Evolutionary conservation across 2,797 vertebrate genomes (phyloP).

Genomic region (Adrianichthys oophorus): DNA sequence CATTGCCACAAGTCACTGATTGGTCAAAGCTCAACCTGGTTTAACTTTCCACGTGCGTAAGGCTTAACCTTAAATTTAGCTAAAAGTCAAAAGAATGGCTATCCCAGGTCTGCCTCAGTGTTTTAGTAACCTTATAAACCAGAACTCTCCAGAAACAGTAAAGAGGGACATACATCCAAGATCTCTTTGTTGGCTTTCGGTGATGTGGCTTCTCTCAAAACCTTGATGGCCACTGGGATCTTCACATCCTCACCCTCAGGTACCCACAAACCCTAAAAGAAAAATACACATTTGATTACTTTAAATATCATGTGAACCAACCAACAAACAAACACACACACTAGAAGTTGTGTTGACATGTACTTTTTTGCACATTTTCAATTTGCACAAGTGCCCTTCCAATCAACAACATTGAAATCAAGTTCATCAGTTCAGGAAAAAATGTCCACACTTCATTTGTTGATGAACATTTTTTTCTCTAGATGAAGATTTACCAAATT

Average conservation of each 20-base stretch:
- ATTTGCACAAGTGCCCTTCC: constrained; percentile 8
- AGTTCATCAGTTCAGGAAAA: constrained; percentile 8
- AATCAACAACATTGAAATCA: constrained; percentile 10
- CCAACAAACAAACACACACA: constrained; percentile 8
- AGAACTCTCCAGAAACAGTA: constrained; percentile 6
- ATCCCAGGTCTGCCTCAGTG: constrained; percentile 19
- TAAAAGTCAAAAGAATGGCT: constrained; percentile 7
- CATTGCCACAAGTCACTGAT: too few species aligned
- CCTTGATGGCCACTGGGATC: constrained; percentile 98
- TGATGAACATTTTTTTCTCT: constrained; percentile 8
- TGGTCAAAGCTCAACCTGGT: too few species aligned
- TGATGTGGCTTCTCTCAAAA: constrained; percentile 93
- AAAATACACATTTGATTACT: constrained; percentile 29
- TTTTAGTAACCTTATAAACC: constrained; percentile 4
- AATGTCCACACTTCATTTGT: constrained; percentile 15
- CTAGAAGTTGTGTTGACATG: background rate
- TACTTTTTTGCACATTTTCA: background rate
- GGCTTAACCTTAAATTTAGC: too few species aligned
- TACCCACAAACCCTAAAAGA: constrained; percentile 91
- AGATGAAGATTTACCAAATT: constrained; percentile 24
- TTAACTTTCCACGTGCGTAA: too few species aligned
- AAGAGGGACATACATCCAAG: constrained; percentile 87
- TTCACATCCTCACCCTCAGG: constrained; percentile 98
- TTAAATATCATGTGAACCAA: constrained; percentile 18
- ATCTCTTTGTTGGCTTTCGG: constrained; percentile 99